A percentile compares a stretch with the other conserved stretches of the same genome.
Evolutionary conservation across 1,140 invertebrate genomes (phyloP).

Genomic region (Papilio dardanus): DNA sequence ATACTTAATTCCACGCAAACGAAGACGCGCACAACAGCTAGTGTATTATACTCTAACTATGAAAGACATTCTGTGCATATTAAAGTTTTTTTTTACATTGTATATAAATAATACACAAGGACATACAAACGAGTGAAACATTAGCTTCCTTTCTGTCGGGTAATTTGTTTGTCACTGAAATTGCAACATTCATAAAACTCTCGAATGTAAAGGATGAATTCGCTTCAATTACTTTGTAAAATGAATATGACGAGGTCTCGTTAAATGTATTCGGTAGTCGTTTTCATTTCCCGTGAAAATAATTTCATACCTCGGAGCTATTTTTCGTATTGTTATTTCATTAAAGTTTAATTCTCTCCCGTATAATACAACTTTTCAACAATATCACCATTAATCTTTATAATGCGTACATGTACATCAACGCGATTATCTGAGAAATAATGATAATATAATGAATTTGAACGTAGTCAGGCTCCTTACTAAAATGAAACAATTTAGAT

Average conservation of each 20-base stretch:
- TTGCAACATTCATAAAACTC: not conserved
- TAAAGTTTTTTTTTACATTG: too few species aligned
- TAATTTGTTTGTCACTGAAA: not conserved
- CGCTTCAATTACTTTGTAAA: constrained; percentile 14
- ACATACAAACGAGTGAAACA: not conserved
- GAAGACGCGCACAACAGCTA: too few species aligned
- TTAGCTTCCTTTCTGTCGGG: not conserved
- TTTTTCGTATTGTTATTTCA: constrained; percentile 20
- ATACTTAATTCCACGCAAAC: too few species aligned
- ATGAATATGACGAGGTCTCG: not conserved
- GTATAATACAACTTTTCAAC: not conserved
- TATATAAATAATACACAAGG: too few species aligned
- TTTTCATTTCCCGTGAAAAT: constrained; percentile 12
- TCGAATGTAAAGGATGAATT: not conserved
- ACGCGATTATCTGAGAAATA: too few species aligned
- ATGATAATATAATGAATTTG: too few species aligned
- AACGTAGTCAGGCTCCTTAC: too few species aligned
- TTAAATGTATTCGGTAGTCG: constrained; percentile 19
- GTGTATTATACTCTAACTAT: too few species aligned
- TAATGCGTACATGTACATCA: not conserved
- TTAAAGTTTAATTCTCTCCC: not conserved
- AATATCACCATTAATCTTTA: not conserved
- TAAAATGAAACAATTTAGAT: too few species aligned
- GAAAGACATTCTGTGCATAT: too few species aligned
- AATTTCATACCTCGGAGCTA: constrained; percentile 11